Evolutionary conservation across 2,113 vertebrate genomes (phyloP), one percentile per base, ranked within the genome.

Genomic region (Kryptolebias marmoratus): DNA sequence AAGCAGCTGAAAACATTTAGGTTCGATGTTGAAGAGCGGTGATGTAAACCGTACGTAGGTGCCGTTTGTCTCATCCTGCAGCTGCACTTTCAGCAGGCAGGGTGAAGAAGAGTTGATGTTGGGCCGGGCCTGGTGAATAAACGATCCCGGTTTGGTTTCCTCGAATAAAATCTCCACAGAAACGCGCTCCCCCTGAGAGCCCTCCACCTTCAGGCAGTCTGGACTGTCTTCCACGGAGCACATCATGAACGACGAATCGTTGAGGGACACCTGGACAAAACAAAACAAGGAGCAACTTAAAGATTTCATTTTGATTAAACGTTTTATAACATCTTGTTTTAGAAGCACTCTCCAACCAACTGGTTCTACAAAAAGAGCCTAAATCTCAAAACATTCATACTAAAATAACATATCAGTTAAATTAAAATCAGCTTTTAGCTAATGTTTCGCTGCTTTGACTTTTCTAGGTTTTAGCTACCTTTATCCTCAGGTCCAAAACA

Each of bases 1-100:
- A 36, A 36, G 7, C 32, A 36, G 7, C 32, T 22, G 22, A 22
- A 49, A 18, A 49, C 18, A 52, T 52, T 22, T 22, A 52, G 2
- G 14, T n/a, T 13, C 1, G n/a, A 39, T 2, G 3, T 5, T n/a
- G 0, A 2, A 1, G 11, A 5, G 2, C 10, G 1, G 3, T 6
- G 10, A 52, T 16, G 1, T 16, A 16, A 50, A 13, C n/a, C 62
- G 7, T 18, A 64, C 62, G 1, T 50, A 28, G 32, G 28, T 64
- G 8, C 5, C 2, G 4, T 36, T 32, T 13, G 45, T 18, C 14
- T 14, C 2, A 52, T 52, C 28, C 11, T 65, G 48, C 47, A 65
- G 16, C 3, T n/a, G 11, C 5, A 36, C 47, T 13, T 52, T 31
- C 8, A 65, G 11, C 48, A 31, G 12, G 48, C 63, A 65, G 16